A percentile compares a stretch with the other conserved stretches of the same genome.
phyloP scores from a whole-genome alignment of 2,797 vertebrate species.

The Enteromius mattozi region DNA sequence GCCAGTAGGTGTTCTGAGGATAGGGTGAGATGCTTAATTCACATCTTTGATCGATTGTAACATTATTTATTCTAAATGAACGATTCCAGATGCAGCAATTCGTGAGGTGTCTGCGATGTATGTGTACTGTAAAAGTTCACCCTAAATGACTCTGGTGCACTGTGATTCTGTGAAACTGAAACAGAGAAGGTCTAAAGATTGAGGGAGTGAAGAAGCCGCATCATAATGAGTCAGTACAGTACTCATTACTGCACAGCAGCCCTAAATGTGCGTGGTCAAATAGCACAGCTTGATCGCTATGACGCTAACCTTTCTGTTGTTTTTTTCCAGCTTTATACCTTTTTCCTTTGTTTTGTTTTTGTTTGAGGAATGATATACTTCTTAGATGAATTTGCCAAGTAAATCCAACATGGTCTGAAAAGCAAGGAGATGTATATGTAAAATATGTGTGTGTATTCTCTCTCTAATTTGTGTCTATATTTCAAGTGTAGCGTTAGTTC shows the following conservation, averaged over 20 bases:
- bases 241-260: conserved; percentile 21
- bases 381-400: not conserved
- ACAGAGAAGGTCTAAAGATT: conserved; percentile 24
- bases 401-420: not conserved
- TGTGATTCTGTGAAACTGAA: conserved; percentile 48
- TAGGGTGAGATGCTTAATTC: not conserved
- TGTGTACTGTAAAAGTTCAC: conserved; percentile 42
- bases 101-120: not conserved
- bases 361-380: not conserved
- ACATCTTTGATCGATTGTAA: not conserved
- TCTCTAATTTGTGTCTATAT: no score
- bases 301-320: not conserved
- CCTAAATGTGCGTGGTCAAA: conserved; percentile 23
- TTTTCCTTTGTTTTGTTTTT: not conserved
- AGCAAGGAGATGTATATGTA: not conserved
- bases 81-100: not conserved
- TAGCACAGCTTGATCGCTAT: conserved; percentile 10
- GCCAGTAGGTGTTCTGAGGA: not conserved
- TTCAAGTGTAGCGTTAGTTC: no score
- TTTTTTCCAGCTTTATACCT: not conserved
- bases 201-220: conserved; percentile 31
- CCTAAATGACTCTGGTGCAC: conserved; percentile 45
- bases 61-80: not conserved
- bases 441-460: no score
- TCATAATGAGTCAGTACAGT: conserved; percentile 55